phyloP scores from a whole-genome alignment of 2,888 invertebrate species.

The Carpatolechia fugitivella region DNA sequence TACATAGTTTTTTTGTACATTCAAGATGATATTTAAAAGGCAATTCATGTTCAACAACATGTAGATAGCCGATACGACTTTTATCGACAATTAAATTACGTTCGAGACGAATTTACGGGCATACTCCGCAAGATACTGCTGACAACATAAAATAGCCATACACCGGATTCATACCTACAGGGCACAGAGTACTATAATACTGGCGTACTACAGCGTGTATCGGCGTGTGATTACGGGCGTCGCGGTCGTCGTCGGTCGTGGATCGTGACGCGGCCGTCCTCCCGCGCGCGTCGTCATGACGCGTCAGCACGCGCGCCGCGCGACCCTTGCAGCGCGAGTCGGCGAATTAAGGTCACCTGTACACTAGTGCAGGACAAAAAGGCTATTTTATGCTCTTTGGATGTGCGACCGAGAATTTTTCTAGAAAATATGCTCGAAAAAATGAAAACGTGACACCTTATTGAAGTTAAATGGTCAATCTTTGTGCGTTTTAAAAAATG shows the following conservation, averaged over 20 bases:
- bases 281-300: too few relatives aligned
- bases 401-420: too few relatives aligned
- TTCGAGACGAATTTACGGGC: conserved; percentile 4
- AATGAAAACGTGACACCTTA: too few relatives aligned
- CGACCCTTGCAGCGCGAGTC: conserved; percentile 15
- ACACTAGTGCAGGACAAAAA: neutral
- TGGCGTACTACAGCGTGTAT: conserved; percentile 17
- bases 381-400: neutral
- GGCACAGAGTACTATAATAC: neutral
- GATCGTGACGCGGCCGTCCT: conserved; percentile 57
- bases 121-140: neutral
- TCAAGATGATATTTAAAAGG: neutral
- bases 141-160: neutral
- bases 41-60: conserved; percentile 3
- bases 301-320: conserved; percentile 20
- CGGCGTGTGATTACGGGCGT: conserved; percentile 19
- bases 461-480: too few relatives aligned
- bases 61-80: neutral
- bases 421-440: too few relatives aligned
- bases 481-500: too few relatives aligned
- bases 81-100: conserved; percentile 5
- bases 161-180: neutral
- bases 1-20: neutral
- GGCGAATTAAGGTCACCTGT: conserved; percentile 17
- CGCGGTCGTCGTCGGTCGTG: too few relatives aligned